Percentiles rank a stretch among this genome's conserved stretches.
phyloP scores from a whole-genome alignment of 2,113 vertebrate genomes.

The Leucoraja erinaceus region DNA sequence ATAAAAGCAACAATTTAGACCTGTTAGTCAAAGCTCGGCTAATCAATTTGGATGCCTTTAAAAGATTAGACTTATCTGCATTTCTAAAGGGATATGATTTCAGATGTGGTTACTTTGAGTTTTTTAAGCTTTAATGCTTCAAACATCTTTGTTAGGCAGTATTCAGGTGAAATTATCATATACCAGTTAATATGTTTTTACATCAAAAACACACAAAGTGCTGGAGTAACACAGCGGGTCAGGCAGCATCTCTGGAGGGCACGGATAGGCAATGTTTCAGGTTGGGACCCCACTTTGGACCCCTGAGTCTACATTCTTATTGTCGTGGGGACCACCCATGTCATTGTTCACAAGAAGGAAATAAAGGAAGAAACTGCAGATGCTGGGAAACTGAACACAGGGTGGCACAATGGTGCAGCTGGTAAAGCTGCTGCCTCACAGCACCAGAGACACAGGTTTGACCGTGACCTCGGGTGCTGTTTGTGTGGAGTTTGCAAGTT shows the following conservation, averaged over 20 bases:
- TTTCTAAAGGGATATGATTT: neutral
- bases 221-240: too few species aligned
- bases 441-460: too few species aligned
- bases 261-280: too few species aligned
- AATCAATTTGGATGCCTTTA: neutral
- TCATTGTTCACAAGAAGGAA: neutral
- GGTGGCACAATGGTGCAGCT: too few species aligned
- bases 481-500: too few species aligned
- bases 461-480: too few species aligned
- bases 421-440: too few species aligned
- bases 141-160: neutral
- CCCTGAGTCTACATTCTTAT: too few species aligned
- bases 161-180: neutral
- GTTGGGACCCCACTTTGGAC: too few species aligned
- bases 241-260: too few species aligned
- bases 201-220: neutral
- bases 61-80: neutral
- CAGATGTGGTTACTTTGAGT: neutral
- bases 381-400: too few species aligned
- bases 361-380: too few species aligned
- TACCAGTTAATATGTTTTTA: neutral
- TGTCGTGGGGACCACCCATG: neutral
- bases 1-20: neutral
- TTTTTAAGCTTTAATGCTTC: neutral
- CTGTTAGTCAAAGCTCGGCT: neutral